Conservation (phyloP, 92 coral and sea anemone species). For the Actinernus sp. region DNA sequence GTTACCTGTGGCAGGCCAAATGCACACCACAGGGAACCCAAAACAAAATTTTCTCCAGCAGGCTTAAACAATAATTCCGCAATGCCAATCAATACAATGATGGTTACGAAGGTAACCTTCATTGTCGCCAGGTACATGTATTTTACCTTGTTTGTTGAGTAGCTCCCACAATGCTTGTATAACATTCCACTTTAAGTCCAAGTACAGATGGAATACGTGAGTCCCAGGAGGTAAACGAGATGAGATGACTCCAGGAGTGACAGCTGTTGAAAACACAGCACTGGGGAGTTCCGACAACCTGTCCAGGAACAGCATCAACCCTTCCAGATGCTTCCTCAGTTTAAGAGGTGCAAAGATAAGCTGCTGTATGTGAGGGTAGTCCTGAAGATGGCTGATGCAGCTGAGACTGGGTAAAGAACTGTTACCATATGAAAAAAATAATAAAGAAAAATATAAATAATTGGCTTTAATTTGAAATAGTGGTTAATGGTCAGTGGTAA, state of each 20-base stretch:
- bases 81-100: too few relatives aligned
- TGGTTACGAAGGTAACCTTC: too few relatives aligned
- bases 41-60: too few relatives aligned
- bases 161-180: constrained; percentile 75
- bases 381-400: constrained; percentile 1
- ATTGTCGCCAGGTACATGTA: too few relatives aligned
- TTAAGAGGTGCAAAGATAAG: constrained; percentile 41
- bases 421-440: too few relatives aligned
- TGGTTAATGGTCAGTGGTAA: too few relatives aligned
- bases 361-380: constrained; percentile 40
- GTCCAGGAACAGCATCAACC: constrained; percentile 71
- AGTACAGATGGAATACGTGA: constrained; percentile 87
- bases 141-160: constrained; percentile 72
- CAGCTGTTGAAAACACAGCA: constrained; percentile 57
- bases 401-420: constrained; percentile 1
- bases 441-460: constrained; percentile 3
- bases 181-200: constrained; percentile 84
- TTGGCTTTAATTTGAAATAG: too few relatives aligned
- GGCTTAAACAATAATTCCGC: too few relatives aligned
- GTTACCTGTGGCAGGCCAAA: too few relatives aligned
- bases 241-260: constrained; percentile 18
- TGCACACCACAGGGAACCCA: too few relatives aligned
- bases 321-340: constrained; percentile 72
- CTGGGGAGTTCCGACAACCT: constrained; percentile 77
- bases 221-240: constrained; percentile 62